Base-by-base conservation (phyloP, 1,140 invertebrate genomes). In the Leptinotarsa undecemlineata region DNA sequence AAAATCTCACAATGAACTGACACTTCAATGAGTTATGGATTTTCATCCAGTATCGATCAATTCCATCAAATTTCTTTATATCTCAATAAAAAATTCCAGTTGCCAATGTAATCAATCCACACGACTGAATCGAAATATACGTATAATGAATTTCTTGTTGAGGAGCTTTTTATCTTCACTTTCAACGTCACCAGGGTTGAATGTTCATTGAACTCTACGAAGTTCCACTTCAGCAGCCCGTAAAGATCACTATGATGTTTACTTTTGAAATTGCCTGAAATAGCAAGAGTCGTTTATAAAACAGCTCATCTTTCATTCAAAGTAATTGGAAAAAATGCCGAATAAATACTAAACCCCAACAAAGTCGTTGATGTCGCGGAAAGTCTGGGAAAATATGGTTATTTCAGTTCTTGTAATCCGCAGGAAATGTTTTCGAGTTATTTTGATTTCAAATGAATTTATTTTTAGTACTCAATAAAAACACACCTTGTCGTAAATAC, bases 171-270 rank as follows among this genome's bases (percentile, higher is more conserved):
- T 66, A 66, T 66, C 23, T 23, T 6, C 15, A 23, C 21, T 66
- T 33, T 23, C 63, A 66, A 66, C 21, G 63, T 33, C 63, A 66
- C 63, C 15, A 19, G 21, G n/a, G 63, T 33, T 66, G 11, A 66
- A 23, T 66, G 63, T 66, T 66, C 63, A 66, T 66, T 66, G 63
- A 66, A 66, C 63, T 33, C 63, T n/a, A 23, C 14, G 11, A 66
- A 66, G 63, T 66, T 66, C 63, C 63, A 66, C 63, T 66, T 66
- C 63, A 66, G 17, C 63, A 23, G 20, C 14, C 17, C 26, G 21
- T 66, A 62, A 62, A 66, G 26, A 20, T 33, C 20, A 66, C 20
- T 66, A 23, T 33, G 21, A 23, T 66, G 26, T 66, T 66, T 66
- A 66, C 63, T 19, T 66, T 66, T 66, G 20, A 23, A 19, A 57